phyloP scores from a whole-genome alignment of 2,888 invertebrate species.

The Nematopogon swammerdamellus region DNA sequence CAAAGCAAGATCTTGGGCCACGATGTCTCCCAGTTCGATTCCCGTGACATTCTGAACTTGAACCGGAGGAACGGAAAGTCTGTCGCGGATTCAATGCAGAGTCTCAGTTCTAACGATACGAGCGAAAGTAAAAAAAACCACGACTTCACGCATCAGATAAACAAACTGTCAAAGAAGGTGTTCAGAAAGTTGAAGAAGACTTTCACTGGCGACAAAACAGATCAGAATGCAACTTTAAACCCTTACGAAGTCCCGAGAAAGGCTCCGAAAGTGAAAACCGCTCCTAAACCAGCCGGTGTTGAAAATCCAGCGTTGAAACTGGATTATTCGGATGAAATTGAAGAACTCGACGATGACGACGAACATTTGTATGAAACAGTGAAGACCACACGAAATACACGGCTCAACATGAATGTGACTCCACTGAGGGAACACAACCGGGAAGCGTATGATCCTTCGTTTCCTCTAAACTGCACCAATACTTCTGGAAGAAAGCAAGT shows the following conservation, averaged over 20 bases:
- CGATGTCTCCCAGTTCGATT: conserved; percentile 43
- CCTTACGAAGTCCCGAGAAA: conserved; percentile 49
- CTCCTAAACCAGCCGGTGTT: conserved; percentile 27
- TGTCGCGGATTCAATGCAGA: conserved; percentile 11
- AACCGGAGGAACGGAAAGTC: conserved; percentile 21
- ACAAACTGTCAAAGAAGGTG: conserved; percentile 41
- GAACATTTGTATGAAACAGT: conserved; percentile 44
- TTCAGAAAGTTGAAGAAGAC: conserved; percentile 43
- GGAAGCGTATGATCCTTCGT: conserved; percentile 26
- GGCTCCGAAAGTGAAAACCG: conserved; percentile 25
- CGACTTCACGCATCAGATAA: conserved; percentile 31
- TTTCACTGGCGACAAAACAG: conserved; percentile 38
- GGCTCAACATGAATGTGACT: conserved; percentile 41
- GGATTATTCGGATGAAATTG: conserved; percentile 45
- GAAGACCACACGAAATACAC: conserved; percentile 40
- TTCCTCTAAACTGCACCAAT: conserved; percentile 23
- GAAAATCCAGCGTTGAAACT: conserved; percentile 43
- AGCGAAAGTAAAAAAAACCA: conserved; percentile 29
- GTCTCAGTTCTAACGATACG: conserved; percentile 31
- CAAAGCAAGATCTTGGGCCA: conserved; percentile 48
- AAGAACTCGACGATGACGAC: conserved; percentile 25
- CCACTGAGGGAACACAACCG: conserved; percentile 29
- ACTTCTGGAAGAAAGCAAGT: conserved; percentile 42
- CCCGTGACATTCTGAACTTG: conserved; percentile 41
- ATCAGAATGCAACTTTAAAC: conserved; percentile 28